These are phyloP conservation scores for Leuciscus waleckii DNA, from an alignment of 2,797 vertebrate genomes.

Conservation along the genomic window DNA sequence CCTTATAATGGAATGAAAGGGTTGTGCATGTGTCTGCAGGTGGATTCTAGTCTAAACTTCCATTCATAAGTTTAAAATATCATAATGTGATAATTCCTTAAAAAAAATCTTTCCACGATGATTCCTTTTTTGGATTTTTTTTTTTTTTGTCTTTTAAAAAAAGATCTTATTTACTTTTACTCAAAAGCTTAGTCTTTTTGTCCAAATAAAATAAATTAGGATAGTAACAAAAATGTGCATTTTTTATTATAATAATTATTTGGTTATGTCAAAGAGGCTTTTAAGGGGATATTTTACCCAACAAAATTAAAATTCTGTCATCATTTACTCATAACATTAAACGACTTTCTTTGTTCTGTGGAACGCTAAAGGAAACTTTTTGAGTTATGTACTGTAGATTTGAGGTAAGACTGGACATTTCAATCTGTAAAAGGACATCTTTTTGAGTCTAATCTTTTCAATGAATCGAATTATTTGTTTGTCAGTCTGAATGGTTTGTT, in stretches of 20 bases:
- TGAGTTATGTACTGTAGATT: not conserved
- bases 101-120: not conserved
- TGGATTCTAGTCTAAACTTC: not conserved
- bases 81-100: not conserved
- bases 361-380: not conserved
- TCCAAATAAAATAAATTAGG: not conserved
- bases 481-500: not conserved
- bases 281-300: too few species aligned
- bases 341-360: not conserved
- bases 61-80: not conserved
- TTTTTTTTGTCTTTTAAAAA: too few species aligned
- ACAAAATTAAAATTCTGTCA: too few species aligned
- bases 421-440: not conserved
- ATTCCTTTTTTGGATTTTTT: too few species aligned
- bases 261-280: not conserved
- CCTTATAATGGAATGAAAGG: not conserved
- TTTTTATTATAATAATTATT: not conserved
- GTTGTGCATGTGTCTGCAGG: not conserved
- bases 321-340: too few species aligned
- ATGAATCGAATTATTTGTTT: not conserved
- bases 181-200: not conserved
- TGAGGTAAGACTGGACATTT: not conserved
- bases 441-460: not conserved
- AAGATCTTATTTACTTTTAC: not conserved
- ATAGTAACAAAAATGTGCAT: not conserved